Evolutionary conservation across 2,797 vertebrate genomes (phyloP).

Genomic region (Hybognathus amarus): DNA sequence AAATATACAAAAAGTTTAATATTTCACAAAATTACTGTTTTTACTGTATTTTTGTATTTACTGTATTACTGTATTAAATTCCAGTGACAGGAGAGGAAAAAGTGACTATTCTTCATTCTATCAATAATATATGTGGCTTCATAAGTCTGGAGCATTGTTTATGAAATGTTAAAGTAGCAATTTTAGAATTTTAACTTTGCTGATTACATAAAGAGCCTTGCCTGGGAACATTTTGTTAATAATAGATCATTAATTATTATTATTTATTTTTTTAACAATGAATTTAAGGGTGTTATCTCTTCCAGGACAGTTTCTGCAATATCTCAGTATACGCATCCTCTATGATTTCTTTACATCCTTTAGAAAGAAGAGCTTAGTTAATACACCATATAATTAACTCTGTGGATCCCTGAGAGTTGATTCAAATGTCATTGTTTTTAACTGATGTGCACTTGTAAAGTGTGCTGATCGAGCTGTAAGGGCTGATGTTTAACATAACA

Average conservation of each 20-base stretch:
- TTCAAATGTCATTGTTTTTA: constrained; percentile 15
- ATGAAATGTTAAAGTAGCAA: neutral
- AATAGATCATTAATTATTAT: neutral
- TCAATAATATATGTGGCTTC: neutral
- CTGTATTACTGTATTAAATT: no score
- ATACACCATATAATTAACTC: neutral
- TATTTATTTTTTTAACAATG: neutral
- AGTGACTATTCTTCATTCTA: neutral
- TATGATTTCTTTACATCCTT: neutral
- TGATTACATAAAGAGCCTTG: neutral
- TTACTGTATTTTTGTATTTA: neutral
- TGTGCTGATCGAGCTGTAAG: constrained; percentile 65
- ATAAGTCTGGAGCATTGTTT: constrained; percentile 4
- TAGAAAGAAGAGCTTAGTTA: neutral
- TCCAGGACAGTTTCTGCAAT: neutral
- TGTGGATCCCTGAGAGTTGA: constrained; percentile 41
- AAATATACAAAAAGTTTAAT: neutral
- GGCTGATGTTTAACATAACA: constrained; percentile 72
- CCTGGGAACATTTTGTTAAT: neutral
- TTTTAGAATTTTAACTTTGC: neutral
- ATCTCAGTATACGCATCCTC: neutral
- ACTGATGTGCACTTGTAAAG: constrained; percentile 51
- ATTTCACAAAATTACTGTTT: neutral
- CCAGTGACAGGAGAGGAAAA: constrained; percentile 30
- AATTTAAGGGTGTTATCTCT: neutral